These are phyloP conservation scores for Galemys pyrenaicus DNA, from an alignment of 2,113 vertebrate genomes.

Conservation along the genomic window DNA sequence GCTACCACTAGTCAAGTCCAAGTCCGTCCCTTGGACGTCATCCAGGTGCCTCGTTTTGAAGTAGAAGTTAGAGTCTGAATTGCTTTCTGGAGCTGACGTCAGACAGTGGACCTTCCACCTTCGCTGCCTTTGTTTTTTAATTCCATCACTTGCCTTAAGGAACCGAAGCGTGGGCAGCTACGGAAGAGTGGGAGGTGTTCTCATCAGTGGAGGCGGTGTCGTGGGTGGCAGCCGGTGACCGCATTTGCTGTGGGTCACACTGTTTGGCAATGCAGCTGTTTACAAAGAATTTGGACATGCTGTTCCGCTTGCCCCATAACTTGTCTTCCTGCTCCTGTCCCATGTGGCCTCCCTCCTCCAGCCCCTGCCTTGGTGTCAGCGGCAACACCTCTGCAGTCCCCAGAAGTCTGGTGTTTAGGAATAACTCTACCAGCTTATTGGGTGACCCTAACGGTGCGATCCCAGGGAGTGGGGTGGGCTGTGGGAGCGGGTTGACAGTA, in stretches of 20 bases:
- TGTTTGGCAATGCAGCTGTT: background rate
- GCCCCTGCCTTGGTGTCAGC: background rate
- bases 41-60: background rate
- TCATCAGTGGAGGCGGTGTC: background rate
- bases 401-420: conserved; percentile 36
- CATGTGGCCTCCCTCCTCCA: background rate
- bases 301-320: background rate
- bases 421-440: background rate
- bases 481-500: conserved; percentile 15
- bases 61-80: background rate
- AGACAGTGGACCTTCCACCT: background rate
- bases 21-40: background rate
- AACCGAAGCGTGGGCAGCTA: background rate
- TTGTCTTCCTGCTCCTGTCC: background rate
- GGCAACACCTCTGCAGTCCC: background rate
- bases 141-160: background rate
- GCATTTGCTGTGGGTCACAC: background rate
- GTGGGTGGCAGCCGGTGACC: background rate
- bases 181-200: background rate
- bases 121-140: background rate
- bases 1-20: background rate
- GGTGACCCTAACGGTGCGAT: conserved; percentile 40
- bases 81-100: background rate
- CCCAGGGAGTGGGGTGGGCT: conserved; percentile 25
- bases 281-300: background rate